phyloP scores from a whole-genome alignment of 2,797 vertebrate genomes.

The Xerus rutilus region DNA sequence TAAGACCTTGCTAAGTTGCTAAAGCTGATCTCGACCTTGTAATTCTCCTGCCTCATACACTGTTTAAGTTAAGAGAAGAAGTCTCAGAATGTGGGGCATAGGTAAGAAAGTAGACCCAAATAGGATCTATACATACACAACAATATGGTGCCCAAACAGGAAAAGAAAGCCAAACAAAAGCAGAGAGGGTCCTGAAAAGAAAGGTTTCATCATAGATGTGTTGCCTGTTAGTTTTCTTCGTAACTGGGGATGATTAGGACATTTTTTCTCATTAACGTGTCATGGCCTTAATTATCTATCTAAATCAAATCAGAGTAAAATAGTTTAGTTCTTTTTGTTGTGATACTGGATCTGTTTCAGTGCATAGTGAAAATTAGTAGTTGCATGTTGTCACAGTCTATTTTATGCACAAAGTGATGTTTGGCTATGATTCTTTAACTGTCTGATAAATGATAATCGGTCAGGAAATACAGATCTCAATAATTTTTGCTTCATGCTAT shows the following conservation, averaged over 20 bases:
- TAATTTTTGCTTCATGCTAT: neutral
- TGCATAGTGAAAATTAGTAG: neutral
- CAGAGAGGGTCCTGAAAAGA: neutral
- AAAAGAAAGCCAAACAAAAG: neutral
- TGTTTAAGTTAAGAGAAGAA: neutral
- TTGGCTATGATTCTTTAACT: neutral
- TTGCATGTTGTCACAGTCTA: too few species aligned
- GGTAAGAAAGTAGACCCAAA: neutral
- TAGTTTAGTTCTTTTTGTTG: neutral
- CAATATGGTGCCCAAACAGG: neutral
- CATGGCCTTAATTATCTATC: neutral
- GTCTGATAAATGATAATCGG: neutral
- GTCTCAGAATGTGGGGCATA: neutral
- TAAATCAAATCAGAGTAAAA: neutral
- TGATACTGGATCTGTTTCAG: neutral
- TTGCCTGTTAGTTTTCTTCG: neutral
- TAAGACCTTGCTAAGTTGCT: too few species aligned
- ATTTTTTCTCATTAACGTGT: neutral
- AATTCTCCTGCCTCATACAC: neutral
- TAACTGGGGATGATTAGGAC: neutral
- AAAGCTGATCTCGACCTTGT: too few species aligned
- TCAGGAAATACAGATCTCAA: neutral
- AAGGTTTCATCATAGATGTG: neutral
- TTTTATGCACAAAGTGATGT: neutral
- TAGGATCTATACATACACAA: fast-evolving